phyloP scores from a whole-genome alignment of 2,888 invertebrate genomes.

The Isoperla grammatica region DNA sequence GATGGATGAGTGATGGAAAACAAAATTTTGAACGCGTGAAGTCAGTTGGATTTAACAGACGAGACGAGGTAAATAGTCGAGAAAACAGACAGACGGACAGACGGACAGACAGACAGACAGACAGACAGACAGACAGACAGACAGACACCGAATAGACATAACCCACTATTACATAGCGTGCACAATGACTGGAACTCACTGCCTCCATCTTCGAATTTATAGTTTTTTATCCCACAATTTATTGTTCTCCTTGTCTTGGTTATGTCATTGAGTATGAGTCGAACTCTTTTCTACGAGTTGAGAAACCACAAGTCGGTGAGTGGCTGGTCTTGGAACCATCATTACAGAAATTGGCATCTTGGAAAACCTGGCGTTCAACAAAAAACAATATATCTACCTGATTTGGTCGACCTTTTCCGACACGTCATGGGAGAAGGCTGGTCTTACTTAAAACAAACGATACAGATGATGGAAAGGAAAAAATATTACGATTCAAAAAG shows the following conservation, averaged over 20 bases:
- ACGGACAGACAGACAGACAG: too few species aligned
- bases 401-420: slow-evolving; percentile 2
- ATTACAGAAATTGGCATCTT: slow-evolving; percentile 31
- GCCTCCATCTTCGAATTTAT: too few species aligned
- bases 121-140: too few species aligned
- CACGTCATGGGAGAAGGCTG: background rate
- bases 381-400: slow-evolving; percentile 17
- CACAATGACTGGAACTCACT: too few species aligned
- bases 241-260: slow-evolving; percentile 1
- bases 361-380: slow-evolving; percentile 14
- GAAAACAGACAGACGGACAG: too few species aligned
- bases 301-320: slow-evolving; percentile 22
- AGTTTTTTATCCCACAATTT: background rate
- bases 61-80: too few species aligned
- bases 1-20: too few species aligned
- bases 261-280: slow-evolving; percentile 15
- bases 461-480: too few species aligned
- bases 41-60: too few species aligned
- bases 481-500: too few species aligned
- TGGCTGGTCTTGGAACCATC: slow-evolving; percentile 21
- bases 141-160: too few species aligned
- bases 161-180: background rate
- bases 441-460: slow-evolving; percentile 3
- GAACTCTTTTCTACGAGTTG: slow-evolving; percentile 8
- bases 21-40: too few species aligned